Base-by-base conservation (phyloP, 2,888 invertebrate species). In the Epicampocera succincta region DNA sequence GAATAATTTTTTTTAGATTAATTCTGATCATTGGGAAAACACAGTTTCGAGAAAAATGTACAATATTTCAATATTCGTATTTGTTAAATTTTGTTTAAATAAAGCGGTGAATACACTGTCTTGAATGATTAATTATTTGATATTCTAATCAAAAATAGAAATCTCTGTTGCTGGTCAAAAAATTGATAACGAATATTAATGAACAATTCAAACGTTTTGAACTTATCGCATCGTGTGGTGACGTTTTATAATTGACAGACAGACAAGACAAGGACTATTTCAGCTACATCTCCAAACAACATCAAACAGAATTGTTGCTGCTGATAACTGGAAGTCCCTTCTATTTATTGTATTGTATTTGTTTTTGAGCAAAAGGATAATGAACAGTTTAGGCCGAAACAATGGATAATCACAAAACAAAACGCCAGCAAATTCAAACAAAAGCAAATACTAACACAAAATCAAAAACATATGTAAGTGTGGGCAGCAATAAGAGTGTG, bases 341-440 rank as follows among this genome's bases (percentile, higher is more conserved):
- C 19, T 66, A 38, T n/a, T n/a, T n/a, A n/a, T n/a, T n/a, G n/a
- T n/a, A n/a, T 46, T 60, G 19, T 33, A 38, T 61, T 66, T 42
- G 65, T 50, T 17, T 60, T 69, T 75, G 56, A 60, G 68, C 79
- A 54, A 48, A 73, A 77, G 56, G 71, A 68, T 60, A 71, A 42
- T 42, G 63, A 82, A 80, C 80, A 87, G 76, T 86, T 86, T 84
- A 85, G 81, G 44, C 72, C 40, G 33, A 76, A 75, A 79, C 74
- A 82, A 82, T 78, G 79, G 75, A 76, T 79, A 83, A 80, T 80
- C 83, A 65, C 46, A 75, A 73, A 80, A 56, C 73, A 68, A 73
- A 80, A 83, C 58, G 65, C 38, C 38, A 48, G 33, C 13, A 40
- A 38, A 12, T 52, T 3, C 12, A 54, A 1, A 42, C 33, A 33